Evolutionary conservation across 2,797 vertebrate species (phyloP).

Genomic region (Lateolabrax maculatus): DNA sequence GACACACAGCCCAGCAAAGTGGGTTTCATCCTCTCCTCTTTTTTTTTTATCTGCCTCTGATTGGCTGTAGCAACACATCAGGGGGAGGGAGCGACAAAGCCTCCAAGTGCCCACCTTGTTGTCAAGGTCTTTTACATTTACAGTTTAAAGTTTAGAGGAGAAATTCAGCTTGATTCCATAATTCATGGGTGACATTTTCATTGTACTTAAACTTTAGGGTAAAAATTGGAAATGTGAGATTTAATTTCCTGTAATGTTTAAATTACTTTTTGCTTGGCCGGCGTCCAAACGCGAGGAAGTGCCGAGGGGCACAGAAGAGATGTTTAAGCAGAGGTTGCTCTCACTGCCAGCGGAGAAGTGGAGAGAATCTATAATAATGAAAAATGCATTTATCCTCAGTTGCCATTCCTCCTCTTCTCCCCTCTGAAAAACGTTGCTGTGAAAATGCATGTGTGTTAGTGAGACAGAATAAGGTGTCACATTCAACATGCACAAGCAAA

Average conservation of each 20-base stretch:
- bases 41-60: slow-evolving; percentile 37
- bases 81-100: slow-evolving; percentile 32
- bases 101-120: slow-evolving; percentile 80
- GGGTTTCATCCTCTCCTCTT: slow-evolving; percentile 28
- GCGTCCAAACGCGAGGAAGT: slow-evolving; percentile 72
- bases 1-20: slow-evolving; percentile 23
- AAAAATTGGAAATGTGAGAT: slow-evolving; percentile 97
- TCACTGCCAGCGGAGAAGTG: slow-evolving; percentile 88
- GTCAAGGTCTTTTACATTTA: slow-evolving; percentile 89
- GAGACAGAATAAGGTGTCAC: slow-evolving; percentile 72
- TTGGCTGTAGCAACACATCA: slow-evolving; percentile 59
- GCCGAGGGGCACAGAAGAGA: slow-evolving; percentile 93
- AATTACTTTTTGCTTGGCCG: slow-evolving; percentile 91
- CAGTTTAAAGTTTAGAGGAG: slow-evolving; percentile 90
- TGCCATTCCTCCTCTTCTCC: slow-evolving; percentile 71
- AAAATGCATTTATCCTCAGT: slow-evolving; percentile 84
- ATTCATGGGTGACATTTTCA: slow-evolving; percentile 97
- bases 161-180: slow-evolving; percentile 95
- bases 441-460: slow-evolving; percentile 67
- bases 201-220: slow-evolving; percentile 96
- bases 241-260: slow-evolving; percentile 99
- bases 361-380: slow-evolving; percentile 85
- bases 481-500: slow-evolving; percentile 66
- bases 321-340: slow-evolving; percentile 92
- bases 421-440: slow-evolving; percentile 48